A percentile compares a stretch with the other conserved stretches of the same genome.
These are phyloP conservation scores for Alosa sapidissima DNA, from an alignment of 2,797 vertebrate species.

Conservation along the genomic window DNA sequence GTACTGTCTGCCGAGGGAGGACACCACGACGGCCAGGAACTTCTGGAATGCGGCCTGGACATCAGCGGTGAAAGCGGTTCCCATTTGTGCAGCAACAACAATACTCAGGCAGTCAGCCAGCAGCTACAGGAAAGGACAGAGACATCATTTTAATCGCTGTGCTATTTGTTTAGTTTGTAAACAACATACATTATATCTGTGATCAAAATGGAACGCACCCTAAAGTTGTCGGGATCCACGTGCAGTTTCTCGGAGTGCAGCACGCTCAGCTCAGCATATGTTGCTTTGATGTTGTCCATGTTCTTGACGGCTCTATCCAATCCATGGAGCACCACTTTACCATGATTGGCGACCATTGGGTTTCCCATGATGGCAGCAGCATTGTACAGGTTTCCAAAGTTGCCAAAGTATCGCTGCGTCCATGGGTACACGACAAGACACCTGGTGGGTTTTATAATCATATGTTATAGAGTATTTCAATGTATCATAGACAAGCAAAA, in stretches of 20 bases:
- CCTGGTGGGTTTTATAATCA: constrained; percentile 51
- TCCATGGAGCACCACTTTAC: constrained; percentile 71
- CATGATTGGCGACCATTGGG: constrained; percentile 70
- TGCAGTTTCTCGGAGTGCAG: constrained; percentile 76
- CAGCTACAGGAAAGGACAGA: constrained; percentile 38
- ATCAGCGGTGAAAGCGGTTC: constrained; percentile 67
- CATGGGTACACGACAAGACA: constrained; percentile 78
- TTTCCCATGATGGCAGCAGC: constrained; percentile 66
- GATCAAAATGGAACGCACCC: constrained; percentile 34
- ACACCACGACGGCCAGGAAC: constrained; percentile 72
- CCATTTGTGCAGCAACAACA: constrained; percentile 62
- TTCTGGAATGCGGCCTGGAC: constrained; percentile 79
- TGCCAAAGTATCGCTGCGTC: constrained; percentile 79
- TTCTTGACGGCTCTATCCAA: constrained; percentile 71
- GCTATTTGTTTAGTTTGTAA: not conserved
- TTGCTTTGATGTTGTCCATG: constrained; percentile 70
- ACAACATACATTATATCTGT: not conserved
- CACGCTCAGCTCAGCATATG: constrained; percentile 67
- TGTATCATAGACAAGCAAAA: too few relatives aligned
- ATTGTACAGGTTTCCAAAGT: constrained; percentile 75
- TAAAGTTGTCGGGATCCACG: constrained; percentile 82
- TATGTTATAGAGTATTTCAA: too few relatives aligned
- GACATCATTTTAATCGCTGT: not conserved
- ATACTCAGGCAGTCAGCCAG: constrained; percentile 75
- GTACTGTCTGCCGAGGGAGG: constrained; percentile 71